Base-by-base conservation (phyloP, 2,888 invertebrate genomes). In the Phalera bucephala region DNA sequence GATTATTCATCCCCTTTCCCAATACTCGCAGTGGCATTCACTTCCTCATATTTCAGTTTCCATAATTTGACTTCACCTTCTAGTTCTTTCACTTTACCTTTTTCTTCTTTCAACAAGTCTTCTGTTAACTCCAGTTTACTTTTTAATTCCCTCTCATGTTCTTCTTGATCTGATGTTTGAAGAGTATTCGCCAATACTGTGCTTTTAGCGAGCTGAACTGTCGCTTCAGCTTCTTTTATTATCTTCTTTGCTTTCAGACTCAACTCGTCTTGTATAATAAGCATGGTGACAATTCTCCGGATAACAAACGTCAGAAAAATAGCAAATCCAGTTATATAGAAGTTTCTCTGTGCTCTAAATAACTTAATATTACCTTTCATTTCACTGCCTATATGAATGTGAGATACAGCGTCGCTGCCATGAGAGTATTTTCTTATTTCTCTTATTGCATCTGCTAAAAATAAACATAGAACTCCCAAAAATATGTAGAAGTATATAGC, bases 271-370 rank as follows among this genome's bases (percentile, higher is more conserved):
- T 94, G 93, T 30, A 90, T 88, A 2, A 93, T 91, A 36, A 95
- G 88, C 76, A 95, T 89, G 1, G 77, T 86, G 9, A 93, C 88
- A 27, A 95, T 82, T 32, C 94, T 91, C 14, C 92, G 91, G 37
- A 94, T 91, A 0, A 95, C 93, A 58, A 95, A 91, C 57, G 93
- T 92, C 21, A 95, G 79, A 60, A 95, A 94, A 45, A 95, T 91
- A 6, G 94, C 91, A 76, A 95, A 95, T 9, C 95, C 94, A 48
- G 94, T 93, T 38, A 95, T 95, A 76, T 95, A 95, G 65, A 95
- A 93, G 76, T 95, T 95, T 53, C 95, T 89, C 70, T 95, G 95
- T 1, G 95, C 93, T 50, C 95, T 80, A 72, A 95, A 95, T 33
- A 95, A 80, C 55, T 94, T 93, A 76, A 95, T 92, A 68, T 92